Evolutionary conservation across 2,888 invertebrate genomes (phyloP).

Genomic region (Drosophila greeni): DNA sequence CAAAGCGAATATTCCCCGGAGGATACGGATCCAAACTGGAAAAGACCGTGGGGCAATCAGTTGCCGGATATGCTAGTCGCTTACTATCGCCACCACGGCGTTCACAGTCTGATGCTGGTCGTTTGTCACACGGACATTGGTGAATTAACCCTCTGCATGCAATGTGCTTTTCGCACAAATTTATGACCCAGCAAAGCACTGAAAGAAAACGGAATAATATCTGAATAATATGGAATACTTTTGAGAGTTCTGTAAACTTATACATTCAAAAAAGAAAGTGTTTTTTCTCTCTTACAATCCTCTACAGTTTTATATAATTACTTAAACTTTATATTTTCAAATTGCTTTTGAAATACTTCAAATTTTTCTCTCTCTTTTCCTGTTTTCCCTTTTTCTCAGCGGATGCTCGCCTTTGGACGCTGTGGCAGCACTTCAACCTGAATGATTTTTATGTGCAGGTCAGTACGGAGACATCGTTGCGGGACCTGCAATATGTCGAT

Average conservation of each 20-base stretch:
- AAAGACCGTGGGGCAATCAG: conserved; percentile 65
- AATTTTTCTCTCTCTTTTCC: neutral
- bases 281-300: neutral
- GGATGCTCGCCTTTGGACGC: conserved; percentile 36
- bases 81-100: conserved; percentile 75
- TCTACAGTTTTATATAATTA: no score
- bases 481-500: conserved; percentile 48
- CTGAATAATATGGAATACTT: neutral
- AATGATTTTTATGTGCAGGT: conserved; percentile 66
- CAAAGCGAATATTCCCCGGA: conserved; percentile 43
- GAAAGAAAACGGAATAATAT: neutral
- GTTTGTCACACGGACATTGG: conserved; percentile 70
- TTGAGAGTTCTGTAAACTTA: neutral
- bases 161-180: conserved; percentile 41
- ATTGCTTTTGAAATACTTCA: neutral
- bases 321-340: neutral
- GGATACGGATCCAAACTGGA: conserved; percentile 14
- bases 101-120: conserved; percentile 70
- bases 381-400: conserved; percentile 29
- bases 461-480: conserved; percentile 58
- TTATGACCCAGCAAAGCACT: conserved; percentile 40
- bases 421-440: conserved; percentile 54
- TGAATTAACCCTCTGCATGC: conserved; percentile 54
- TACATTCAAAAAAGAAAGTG: neutral
- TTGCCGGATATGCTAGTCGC: conserved; percentile 72